phyloP scores from a whole-genome alignment of 2,113 vertebrate species.

The Patagioenas fasciata region DNA sequence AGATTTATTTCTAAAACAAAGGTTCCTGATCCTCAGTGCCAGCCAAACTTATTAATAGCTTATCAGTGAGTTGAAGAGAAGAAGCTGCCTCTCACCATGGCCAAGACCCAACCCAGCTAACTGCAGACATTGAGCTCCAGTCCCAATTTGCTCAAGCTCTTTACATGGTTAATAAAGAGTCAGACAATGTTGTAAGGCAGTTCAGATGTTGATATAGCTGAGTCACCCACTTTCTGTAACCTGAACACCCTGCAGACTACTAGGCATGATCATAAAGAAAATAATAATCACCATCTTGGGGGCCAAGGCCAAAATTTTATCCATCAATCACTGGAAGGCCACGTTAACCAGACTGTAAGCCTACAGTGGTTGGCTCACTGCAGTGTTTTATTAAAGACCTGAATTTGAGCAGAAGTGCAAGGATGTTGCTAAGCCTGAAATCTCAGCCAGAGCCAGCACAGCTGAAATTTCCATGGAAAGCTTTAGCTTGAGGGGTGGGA shows the following conservation, averaged over 20 bases:
- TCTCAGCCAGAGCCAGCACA: not conserved
- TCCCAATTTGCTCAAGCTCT: not conserved
- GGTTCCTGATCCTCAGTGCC: not conserved
- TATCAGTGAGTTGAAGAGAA: not conserved
- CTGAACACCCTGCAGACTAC: not conserved
- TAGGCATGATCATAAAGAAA: not conserved
- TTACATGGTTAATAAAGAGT: not conserved
- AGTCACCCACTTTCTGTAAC: constrained; percentile 9
- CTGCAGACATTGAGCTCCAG: not conserved
- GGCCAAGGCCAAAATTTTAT: not conserved
- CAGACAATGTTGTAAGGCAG: not conserved
- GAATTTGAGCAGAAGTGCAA: not conserved
- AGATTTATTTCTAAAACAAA: not conserved
- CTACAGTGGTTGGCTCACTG: not conserved
- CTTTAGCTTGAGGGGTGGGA: not conserved
- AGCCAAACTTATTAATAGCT: not conserved
- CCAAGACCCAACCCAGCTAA: not conserved
- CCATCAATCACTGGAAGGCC: not conserved
- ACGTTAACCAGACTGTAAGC: not conserved
- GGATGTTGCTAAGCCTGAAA: not conserved
- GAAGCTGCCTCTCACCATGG: not conserved
- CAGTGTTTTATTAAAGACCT: not conserved
- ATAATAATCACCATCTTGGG: not conserved
- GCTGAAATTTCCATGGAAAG: constrained; percentile 37
- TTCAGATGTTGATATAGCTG: not conserved